Evolutionary conservation across 2,113 vertebrate genomes (phyloP).

Genomic region (Neolamprologus longior): DNA sequence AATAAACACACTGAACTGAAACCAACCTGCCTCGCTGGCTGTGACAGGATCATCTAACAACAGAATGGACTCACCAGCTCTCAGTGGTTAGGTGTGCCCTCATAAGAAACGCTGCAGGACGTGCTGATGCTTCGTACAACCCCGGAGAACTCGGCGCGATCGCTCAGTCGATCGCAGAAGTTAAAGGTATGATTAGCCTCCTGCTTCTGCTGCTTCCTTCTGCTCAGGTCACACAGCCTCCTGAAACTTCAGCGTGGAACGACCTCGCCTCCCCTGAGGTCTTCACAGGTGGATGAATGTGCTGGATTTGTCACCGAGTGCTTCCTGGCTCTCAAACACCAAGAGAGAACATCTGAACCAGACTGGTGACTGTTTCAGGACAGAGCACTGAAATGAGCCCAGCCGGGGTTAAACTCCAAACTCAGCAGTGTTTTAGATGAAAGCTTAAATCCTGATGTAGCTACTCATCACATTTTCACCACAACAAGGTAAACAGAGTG

Average conservation of each 20-base stretch:
- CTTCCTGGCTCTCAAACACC: not conserved
- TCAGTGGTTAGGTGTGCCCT: not conserved
- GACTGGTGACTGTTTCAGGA: not conserved
- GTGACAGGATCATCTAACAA: not conserved
- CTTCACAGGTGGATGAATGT: not conserved
- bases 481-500: not conserved
- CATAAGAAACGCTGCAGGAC: not conserved
- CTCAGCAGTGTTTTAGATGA: not conserved
- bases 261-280: not conserved
- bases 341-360: not conserved
- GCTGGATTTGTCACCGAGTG: accelerated
- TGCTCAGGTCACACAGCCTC: not conserved
- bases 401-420: not conserved
- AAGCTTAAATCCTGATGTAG: not conserved
- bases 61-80: not conserved
- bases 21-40: not conserved
- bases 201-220: not conserved
- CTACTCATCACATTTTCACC: not conserved
- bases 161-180: not conserved
- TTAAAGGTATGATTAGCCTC: not conserved
- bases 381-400: not conserved
- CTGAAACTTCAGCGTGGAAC: not conserved
- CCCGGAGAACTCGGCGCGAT: not conserved
- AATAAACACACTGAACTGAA: not conserved
- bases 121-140: not conserved